Percentiles rank a stretch among this genome's conserved stretches.
These are phyloP conservation scores for Physocephala rufipes DNA, from an alignment of 2,888 invertebrate species.

Conservation along the genomic window DNA sequence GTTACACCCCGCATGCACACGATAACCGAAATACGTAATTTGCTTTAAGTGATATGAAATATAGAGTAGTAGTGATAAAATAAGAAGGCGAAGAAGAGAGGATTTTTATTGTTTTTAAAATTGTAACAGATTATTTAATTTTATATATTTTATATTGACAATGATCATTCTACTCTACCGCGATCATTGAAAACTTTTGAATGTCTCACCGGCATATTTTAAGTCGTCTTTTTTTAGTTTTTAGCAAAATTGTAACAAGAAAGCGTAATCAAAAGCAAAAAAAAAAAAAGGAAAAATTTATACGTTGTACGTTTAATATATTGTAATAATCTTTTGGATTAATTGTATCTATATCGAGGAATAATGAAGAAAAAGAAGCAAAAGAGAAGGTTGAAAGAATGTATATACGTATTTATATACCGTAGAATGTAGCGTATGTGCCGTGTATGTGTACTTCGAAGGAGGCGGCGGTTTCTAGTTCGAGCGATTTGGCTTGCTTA, in stretches of 20 bases:
- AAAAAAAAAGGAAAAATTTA: no score
- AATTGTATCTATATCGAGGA: constrained; percentile 65
- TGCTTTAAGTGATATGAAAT: constrained; percentile 60
- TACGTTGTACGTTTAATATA: constrained; percentile 65
- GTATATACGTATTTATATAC: constrained; percentile 43
- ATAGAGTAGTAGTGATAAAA: constrained; percentile 23
- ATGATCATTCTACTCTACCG: constrained; percentile 31
- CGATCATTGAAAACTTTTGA: constrained; percentile 37
- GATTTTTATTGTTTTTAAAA: constrained; percentile 3
- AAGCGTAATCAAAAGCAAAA: constrained; percentile 55
- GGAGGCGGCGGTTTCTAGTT: not conserved
- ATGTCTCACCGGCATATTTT: constrained; percentile 23
- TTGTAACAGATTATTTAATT: constrained; percentile 39
- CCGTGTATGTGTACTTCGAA: not conserved
- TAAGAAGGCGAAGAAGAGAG: constrained; percentile 12
- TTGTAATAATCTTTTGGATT: constrained; percentile 58
- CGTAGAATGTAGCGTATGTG: not conserved
- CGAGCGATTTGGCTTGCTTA: no score
- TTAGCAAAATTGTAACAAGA: constrained; percentile 65
- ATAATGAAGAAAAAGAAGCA: constrained; percentile 47
- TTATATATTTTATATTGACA: constrained; percentile 46
- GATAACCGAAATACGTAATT: constrained; percentile 63
- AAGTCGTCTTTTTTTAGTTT: constrained; percentile 60
- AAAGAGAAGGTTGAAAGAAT: no score
- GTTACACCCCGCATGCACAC: constrained; percentile 44